Base-by-base conservation (phyloP, 2,113 vertebrate species). In the Oncorhynchus tshawytscha region DNA sequence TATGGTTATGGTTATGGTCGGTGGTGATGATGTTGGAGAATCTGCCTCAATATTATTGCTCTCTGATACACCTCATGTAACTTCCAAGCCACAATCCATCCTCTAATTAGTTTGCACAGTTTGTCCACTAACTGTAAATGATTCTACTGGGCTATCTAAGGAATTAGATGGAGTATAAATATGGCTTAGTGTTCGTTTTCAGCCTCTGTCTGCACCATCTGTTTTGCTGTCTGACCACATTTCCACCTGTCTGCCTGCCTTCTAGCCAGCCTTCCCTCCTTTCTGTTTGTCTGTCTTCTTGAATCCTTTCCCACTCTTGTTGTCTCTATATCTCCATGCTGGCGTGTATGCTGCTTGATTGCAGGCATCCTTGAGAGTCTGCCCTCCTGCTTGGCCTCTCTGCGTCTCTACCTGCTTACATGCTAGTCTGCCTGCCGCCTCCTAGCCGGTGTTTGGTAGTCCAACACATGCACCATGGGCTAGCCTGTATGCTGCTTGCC, bases 71-170 rank as follows among this genome's bases (percentile, higher is more conserved):
- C 82, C 79, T 75, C 2, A 25, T 85, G 91, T 65, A 84, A 89
- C 86, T 1, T 12, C n/a, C 79, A 70, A 79, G 86, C 83, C 87
- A 83, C 82, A 74, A 87, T 82, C 83, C 87, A 74, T 78, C 78
- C 81, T 84, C 85, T 88, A 86, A 91, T 88, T 85, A 88, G 91
- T 90, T 92, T 89, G 88, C 84, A 80, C 89, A 87, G 78, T 73
- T 75, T 80, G 81, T 89, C 90, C 88, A 48, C 91, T 84, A 80
- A 88, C 85, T 88, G 12, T 13, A 29, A 67, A 62, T 3, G 0
- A 62, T 12, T 29, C 65, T 8, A 67, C n/a, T 9, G 12, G 11
- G 22, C 25, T 15, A 15, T 25, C 65, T 27, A n/a, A 15, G 25
- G 24, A 29, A 31, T 12, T 27, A 31, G 25, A 31, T 24, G 65